phyloP scores from a whole-genome alignment of 1,140 invertebrate genomes.

The Euwallacea similis region DNA sequence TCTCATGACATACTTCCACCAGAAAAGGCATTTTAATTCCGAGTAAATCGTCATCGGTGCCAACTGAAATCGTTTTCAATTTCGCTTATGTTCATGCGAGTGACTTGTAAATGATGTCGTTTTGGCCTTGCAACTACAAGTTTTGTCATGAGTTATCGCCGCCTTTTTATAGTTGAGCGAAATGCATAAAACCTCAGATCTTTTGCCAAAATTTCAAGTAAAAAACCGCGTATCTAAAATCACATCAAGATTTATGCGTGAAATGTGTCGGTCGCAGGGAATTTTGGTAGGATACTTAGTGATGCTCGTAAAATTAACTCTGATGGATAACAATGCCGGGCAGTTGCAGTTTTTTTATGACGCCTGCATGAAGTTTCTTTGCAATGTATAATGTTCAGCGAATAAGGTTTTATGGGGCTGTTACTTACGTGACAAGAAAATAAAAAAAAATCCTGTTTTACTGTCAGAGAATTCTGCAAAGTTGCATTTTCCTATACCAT shows the following conservation, averaged over 20 bases:
- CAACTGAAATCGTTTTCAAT: too few relatives aligned
- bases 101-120: too few relatives aligned
- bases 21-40: background rate
- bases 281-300: background rate
- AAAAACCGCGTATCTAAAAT: background rate
- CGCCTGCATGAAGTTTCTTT: background rate
- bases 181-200: too few relatives aligned
- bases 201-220: background rate
- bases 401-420: background rate
- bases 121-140: too few relatives aligned
- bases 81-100: too few relatives aligned
- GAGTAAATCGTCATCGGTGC: background rate
- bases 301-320: background rate
- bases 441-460: slow-evolving; percentile 5
- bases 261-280: slow-evolving; percentile 1
- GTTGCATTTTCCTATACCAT: too few relatives aligned
- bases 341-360: slow-evolving; percentile 14
- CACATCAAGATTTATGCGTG: slow-evolving; percentile 12
- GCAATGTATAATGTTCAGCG: background rate
- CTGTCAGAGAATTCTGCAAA: too few relatives aligned
- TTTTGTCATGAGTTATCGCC: too few relatives aligned
- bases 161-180: too few relatives aligned
- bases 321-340: slow-evolving; percentile 2
- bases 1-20: background rate
- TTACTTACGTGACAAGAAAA: background rate